Conservation (phyloP, 2,113 vertebrate species). For the Actenoides lindsayi region DNA sequence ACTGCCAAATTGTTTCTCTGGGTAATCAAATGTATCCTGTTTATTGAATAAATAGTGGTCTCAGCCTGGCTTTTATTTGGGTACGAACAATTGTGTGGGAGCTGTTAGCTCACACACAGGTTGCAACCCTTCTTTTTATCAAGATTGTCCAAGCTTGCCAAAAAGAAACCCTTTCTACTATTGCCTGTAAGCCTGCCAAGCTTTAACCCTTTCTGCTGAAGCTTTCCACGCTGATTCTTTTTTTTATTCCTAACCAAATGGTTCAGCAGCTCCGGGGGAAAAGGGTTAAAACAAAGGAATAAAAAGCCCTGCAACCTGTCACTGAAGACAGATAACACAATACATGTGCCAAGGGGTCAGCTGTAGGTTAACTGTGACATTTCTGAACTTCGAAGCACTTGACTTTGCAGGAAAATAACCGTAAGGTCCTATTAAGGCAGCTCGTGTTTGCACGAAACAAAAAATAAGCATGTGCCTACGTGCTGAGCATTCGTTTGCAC, state of each 20-base stretch:
- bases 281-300: constrained; percentile 16
- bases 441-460: neutral
- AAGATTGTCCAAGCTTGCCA: neutral
- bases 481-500: neutral
- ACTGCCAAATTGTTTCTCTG: constrained; percentile 36
- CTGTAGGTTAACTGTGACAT: constrained; percentile 25
- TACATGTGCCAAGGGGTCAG: constrained; percentile 50
- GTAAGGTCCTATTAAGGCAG: neutral
- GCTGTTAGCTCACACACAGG: neutral
- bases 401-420: constrained; percentile 16
- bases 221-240: neutral
- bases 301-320: neutral
- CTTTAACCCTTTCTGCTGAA: neutral
- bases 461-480: neutral
- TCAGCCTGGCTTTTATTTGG: constrained; percentile 24
- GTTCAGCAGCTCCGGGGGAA: constrained; percentile 25
- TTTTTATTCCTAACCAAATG: neutral
- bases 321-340: constrained; percentile 39
- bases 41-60: constrained; percentile 41
- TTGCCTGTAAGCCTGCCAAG: constrained; percentile 2
- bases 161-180: neutral
- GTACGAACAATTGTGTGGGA: neutral
- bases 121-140: constrained; percentile 29
- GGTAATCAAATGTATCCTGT: constrained; percentile 56
- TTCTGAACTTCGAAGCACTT: constrained; percentile 22